Conservation (phyloP, 1,140 invertebrate species). For the Rhynchophorus ferrugineus region DNA sequence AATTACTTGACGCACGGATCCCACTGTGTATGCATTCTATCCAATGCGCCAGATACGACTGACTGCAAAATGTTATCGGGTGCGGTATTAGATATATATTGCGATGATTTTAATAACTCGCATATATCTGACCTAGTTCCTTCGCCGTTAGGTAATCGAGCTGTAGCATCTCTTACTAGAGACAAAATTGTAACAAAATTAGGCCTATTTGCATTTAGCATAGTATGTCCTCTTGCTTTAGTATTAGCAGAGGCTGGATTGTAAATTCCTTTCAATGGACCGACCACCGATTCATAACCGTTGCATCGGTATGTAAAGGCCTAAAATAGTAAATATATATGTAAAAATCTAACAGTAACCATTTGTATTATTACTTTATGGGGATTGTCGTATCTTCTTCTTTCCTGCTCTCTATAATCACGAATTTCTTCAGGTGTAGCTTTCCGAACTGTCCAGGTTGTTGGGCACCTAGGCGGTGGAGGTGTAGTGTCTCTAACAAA, state of each 20-base stretch:
- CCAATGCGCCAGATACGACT: conserved; percentile 81
- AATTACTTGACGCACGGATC: conserved; percentile 79
- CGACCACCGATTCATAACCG: conserved; percentile 80
- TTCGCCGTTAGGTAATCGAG: conserved; percentile 87
- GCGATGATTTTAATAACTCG: conserved; percentile 74
- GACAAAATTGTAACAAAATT: conserved; percentile 88
- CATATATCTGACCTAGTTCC: conserved; percentile 86
- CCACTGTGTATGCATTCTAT: conserved; percentile 78
- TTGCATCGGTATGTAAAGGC: conserved; percentile 72
- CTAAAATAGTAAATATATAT: conserved; percentile 72
- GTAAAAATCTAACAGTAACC: not conserved
- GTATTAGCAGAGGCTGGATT: conserved; percentile 47
- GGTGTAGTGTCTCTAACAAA: conserved; percentile 20
- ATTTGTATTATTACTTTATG: conserved; percentile 61
- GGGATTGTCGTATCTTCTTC: conserved; percentile 65
- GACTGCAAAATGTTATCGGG: conserved; percentile 68
- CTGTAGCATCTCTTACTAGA: conserved; percentile 85
- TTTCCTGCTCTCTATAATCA: conserved; percentile 68
- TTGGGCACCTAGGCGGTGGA: conserved; percentile 48
- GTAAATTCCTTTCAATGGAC: conserved; percentile 83
- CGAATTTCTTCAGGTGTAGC: conserved; percentile 70
- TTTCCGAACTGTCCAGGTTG: conserved; percentile 71
- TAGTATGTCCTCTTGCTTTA: conserved; percentile 69
- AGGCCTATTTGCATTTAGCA: conserved; percentile 75
- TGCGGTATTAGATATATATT: conserved; percentile 69